These are phyloP conservation scores for Dasyornis broadbenti DNA, from an alignment of 2,113 vertebrate species.

Conservation along the genomic window DNA sequence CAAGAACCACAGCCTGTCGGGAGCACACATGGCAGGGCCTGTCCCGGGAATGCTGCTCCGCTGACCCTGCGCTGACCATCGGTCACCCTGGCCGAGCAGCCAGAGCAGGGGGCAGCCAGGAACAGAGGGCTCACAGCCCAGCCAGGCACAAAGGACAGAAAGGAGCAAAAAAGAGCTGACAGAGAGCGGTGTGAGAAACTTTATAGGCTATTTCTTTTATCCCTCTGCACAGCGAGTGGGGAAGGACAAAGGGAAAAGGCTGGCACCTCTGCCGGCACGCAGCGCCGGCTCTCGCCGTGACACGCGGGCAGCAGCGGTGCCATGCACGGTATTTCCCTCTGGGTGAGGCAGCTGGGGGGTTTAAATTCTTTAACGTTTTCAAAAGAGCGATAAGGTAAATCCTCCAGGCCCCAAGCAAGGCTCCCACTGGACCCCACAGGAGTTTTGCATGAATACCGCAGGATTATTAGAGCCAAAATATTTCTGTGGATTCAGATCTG, in stretches of 20 bases:
- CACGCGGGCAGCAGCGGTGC: fast-evolving
- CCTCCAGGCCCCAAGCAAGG: not conserved
- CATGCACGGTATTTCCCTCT: fast-evolving
- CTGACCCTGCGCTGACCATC: not conserved
- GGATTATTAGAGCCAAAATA: not conserved
- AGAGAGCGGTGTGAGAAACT: not conserved
- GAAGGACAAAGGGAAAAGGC: not conserved
- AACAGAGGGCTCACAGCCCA: not conserved
- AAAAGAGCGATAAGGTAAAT: not conserved
- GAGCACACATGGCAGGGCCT: not conserved
- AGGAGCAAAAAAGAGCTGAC: not conserved
- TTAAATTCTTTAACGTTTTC: not conserved
- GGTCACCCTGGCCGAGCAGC: not conserved
- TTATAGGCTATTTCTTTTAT: not conserved
- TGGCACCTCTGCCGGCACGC: fast-evolving
- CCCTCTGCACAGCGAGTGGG: not conserved
- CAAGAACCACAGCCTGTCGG: fast-evolving
- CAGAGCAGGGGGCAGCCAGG: not conserved
- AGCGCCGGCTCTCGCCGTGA: fast-evolving
- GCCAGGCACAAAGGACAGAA: not conserved
- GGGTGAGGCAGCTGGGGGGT: not conserved
- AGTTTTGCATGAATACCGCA: not conserved
- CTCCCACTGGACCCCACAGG: not conserved
- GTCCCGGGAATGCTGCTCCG: fast-evolving
- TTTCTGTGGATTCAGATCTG: not conserved